These are phyloP conservation scores for Trissoscelio sp. DNA, from an alignment of 2,888 invertebrate genomes.

Conservation along the genomic window DNA sequence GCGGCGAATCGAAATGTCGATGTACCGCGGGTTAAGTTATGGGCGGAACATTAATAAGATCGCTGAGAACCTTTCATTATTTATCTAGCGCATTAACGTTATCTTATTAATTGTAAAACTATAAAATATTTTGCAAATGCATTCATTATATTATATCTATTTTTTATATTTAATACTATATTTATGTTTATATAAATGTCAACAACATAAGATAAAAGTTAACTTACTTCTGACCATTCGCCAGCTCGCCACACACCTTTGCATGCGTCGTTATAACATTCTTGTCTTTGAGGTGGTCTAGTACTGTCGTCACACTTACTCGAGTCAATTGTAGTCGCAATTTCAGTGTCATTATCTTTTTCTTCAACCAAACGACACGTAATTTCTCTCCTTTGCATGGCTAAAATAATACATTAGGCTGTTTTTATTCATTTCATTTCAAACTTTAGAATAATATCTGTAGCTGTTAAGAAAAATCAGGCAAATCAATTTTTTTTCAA, in stretches of 20 bases:
- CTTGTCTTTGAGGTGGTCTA: constrained; percentile 90
- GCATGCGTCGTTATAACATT: constrained; percentile 93
- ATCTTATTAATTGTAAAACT: constrained; percentile 33
- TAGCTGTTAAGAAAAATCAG: too few species aligned
- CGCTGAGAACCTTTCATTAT: constrained; percentile 20
- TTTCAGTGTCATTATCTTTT: constrained; percentile 83
- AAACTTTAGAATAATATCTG: too few species aligned
- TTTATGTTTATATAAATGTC: too few species aligned
- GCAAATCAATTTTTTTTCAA: too few species aligned
- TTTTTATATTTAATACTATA: neutral
- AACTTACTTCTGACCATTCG: constrained; percentile 94
- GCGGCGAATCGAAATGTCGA: constrained; percentile 25
- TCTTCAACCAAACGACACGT: constrained; percentile 85
- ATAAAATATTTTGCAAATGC: constrained; percentile 20
- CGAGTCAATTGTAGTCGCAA: constrained; percentile 84
- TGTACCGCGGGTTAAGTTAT: constrained; percentile 27
- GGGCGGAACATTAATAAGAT: constrained; percentile 38
- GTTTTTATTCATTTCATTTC: too few species aligned
- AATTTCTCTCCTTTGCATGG: constrained; percentile 89
- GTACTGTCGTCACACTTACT: constrained; percentile 89
- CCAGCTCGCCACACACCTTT: constrained; percentile 95
- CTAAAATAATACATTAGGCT: too few species aligned
- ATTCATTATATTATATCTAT: too few species aligned
- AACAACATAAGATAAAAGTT: constrained; percentile 7
- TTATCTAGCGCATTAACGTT: constrained; percentile 40